These are phyloP conservation scores for Drosophila mulleri DNA, from an alignment of 2,888 invertebrate species.

Conservation along the genomic window DNA sequence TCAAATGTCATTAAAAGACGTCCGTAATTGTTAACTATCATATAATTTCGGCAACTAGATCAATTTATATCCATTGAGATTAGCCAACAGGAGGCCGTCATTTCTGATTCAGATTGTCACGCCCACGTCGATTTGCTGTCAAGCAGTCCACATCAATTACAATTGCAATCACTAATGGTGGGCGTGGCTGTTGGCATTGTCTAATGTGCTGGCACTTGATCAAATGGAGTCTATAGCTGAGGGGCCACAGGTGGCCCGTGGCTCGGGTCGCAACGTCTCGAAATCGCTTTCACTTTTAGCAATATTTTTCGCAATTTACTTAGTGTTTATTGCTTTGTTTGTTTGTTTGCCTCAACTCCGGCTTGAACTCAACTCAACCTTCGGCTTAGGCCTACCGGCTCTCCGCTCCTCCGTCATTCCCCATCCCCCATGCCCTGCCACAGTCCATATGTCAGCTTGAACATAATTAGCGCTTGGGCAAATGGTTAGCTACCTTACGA, in stretches of 20 bases:
- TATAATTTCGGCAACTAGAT: not conserved
- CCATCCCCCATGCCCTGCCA: not conserved
- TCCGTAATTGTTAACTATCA: not conserved
- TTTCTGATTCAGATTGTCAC: constrained; percentile 31
- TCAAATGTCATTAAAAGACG: not conserved
- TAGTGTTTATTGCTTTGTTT: constrained; percentile 25
- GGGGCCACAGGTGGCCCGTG: not conserved
- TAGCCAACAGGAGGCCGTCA: constrained; percentile 18
- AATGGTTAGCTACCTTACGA: not conserved
- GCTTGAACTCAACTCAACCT: constrained; percentile 26
- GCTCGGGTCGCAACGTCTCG: constrained; percentile 8
- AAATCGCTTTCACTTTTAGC: constrained; percentile 68
- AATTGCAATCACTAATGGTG: constrained; percentile 16
- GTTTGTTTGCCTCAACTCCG: constrained; percentile 26
- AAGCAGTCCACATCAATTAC: constrained; percentile 7
- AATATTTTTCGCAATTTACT: constrained; percentile 62
- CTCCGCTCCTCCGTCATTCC: too few species aligned
- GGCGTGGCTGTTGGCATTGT: constrained; percentile 45
- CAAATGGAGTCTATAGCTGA: constrained; percentile 6
- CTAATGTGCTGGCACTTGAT: constrained; percentile 12
- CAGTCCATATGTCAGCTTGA: not conserved
- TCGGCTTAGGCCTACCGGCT: too few species aligned
- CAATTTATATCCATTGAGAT: constrained; percentile 41
- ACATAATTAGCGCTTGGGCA: constrained; percentile 31
- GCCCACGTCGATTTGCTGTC: constrained; percentile 28